Conservation (phyloP, 1,140 invertebrate genomes). For the Luehdorfia chinensis region DNA sequence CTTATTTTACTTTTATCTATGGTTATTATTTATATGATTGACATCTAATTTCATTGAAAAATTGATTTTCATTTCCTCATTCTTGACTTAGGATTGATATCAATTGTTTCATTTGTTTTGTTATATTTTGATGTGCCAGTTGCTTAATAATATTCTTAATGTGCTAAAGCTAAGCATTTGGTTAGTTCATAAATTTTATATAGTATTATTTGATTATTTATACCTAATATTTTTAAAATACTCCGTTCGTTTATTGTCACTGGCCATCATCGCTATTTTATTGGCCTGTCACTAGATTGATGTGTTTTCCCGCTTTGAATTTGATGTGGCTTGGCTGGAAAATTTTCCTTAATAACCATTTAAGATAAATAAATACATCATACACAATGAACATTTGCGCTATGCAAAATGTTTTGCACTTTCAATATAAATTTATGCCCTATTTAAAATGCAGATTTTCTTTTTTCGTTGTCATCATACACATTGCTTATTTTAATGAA, state of each 20-base stretch:
- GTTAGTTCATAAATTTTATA: constrained; percentile 17
- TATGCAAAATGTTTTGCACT: too few species aligned
- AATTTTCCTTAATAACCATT: constrained; percentile 11
- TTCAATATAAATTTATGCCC: too few species aligned
- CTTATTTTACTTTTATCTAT: too few species aligned
- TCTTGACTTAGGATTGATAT: constrained; percentile 30
- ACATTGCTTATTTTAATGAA: too few species aligned
- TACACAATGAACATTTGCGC: too few species aligned
- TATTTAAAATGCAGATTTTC: too few species aligned
- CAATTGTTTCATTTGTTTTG: constrained; percentile 54
- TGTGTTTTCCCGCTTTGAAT: constrained; percentile 23
- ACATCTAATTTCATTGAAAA: too few species aligned
- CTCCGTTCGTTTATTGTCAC: constrained; percentile 24
- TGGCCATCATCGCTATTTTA: constrained; percentile 38
- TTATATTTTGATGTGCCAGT: constrained; percentile 55
- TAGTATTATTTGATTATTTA: constrained; percentile 16
- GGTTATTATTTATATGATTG: too few species aligned
- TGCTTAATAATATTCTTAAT: constrained; percentile 27
- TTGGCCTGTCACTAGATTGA: constrained; percentile 33
- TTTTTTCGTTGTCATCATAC: too few species aligned
- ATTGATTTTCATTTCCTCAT: too few species aligned
- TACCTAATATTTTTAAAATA: constrained; percentile 16
- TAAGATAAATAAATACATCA: constrained; percentile 11
- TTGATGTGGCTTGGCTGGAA: constrained; percentile 36
- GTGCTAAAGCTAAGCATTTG: constrained; percentile 23